Conservation (phyloP, 2,888 invertebrate genomes). For the Cataglyphis altisquamis region DNA sequence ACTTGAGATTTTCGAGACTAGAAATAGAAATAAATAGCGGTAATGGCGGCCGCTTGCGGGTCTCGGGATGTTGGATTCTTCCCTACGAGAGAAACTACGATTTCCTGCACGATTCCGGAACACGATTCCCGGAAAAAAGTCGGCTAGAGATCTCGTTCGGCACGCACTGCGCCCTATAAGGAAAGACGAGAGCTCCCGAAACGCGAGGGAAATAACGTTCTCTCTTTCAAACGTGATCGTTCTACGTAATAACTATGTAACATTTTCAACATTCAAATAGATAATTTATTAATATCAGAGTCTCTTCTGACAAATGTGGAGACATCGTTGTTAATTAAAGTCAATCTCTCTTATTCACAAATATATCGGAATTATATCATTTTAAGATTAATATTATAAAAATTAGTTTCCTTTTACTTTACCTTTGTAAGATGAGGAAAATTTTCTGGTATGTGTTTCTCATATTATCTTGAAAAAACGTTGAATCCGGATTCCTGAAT, state of each 20-base stretch:
- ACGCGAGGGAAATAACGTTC: not conserved
- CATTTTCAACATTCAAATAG: not conserved
- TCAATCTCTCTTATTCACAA: not conserved
- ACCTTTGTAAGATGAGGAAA: not conserved
- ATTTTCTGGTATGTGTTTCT: not conserved
- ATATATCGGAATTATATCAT: not conserved
- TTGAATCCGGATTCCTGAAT: constrained; percentile 18
- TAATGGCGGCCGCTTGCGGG: constrained; percentile 24
- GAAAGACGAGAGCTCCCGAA: not conserved
- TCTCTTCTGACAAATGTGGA: not conserved
- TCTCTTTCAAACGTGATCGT: not conserved
- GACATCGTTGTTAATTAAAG: not conserved
- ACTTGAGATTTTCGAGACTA: constrained; percentile 31
- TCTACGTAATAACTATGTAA: not conserved
- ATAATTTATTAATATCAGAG: not conserved
- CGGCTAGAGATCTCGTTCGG: constrained; percentile 32
- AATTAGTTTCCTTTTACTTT: not conserved
- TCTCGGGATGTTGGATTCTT: not conserved
- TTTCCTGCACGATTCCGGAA: constrained; percentile 70
- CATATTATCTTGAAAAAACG: not conserved
- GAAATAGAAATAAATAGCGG: constrained; percentile 31
- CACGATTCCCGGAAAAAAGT: constrained; percentile 62
- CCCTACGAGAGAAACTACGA: constrained; percentile 48
- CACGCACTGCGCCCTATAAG: constrained; percentile 12
- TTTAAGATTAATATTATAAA: not conserved